Base-by-base conservation (phyloP, 2,113 vertebrate genomes). In the Nannospalax galili region DNA sequence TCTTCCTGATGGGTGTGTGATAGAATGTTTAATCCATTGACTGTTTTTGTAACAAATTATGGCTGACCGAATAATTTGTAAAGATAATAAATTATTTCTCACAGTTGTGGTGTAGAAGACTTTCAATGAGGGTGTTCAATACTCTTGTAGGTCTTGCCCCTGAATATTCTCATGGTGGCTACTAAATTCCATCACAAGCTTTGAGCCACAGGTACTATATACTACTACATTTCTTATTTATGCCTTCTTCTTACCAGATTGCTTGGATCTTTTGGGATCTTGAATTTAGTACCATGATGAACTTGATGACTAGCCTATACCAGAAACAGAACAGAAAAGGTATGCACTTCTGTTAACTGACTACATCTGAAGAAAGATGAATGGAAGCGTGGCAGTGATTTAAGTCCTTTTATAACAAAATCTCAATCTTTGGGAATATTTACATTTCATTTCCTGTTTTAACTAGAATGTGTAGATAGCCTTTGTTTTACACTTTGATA, bases 241-340 rank as follows among this genome's bases (percentile, higher is more conserved):
- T 80, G n/a, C n/a, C n/a, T 48, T 73, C 28, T 62, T 86, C 45
- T 67, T 89, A 30, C 10, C 48, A 79, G 48, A 89, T 7, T 28
- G n/a, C n/a, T n/a, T n/a, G n/a, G n/a, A n/a, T n/a, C n/a, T 62
- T 94, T 77, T 73, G 65, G 14, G 84, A 88, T 67, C 45, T 89
- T 37, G 17, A 20, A 0, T 78, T 90, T 35, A 86, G 26, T 24
- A 22, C 1, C 3, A 1, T 45, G 17, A 15, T 32, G n/a, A 87
- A n/a, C 58, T 86, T 69, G 12, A 37, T 69, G 69, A 35, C 72
- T 65, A 62, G 7, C 12, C 24, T 62, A 52, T 7, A 58, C 7
- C 4, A 81, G 45, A 92, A 72, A 69, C 26, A 30, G 28, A 88
- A 11, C 20, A 88, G 45, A 82, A 87, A 58, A 7, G 42, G 60